These are phyloP conservation scores for Acrocephalus kingi DNA, from an alignment of 2,113 vertebrate species.

Conservation along the genomic window DNA sequence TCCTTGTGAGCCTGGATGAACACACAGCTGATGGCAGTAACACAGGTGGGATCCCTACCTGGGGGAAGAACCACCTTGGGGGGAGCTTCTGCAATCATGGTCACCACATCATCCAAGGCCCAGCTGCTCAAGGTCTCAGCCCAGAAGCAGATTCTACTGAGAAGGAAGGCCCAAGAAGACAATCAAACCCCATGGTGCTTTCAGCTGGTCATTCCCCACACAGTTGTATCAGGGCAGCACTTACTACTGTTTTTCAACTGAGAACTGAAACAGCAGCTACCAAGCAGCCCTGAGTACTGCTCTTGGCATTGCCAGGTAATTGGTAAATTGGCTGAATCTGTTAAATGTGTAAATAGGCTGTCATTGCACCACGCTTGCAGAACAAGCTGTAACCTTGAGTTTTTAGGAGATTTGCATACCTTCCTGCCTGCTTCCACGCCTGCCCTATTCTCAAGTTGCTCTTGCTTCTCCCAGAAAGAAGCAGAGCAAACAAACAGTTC, in stretches of 20 bases:
- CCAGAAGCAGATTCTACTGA: background rate
- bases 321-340: background rate
- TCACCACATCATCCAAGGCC: accelerated
- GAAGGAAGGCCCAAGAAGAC: background rate
- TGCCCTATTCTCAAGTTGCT: accelerated
- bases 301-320: background rate
- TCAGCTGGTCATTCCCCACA: background rate
- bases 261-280: background rate
- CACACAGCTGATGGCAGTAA: background rate
- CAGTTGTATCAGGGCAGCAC: background rate
- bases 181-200: accelerated
- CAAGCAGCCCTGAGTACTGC: background rate
- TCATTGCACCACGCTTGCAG: background rate
- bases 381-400: background rate
- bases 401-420: background rate
- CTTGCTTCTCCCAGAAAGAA: background rate
- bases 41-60: background rate
- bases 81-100: background rate
- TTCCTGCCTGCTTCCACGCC: accelerated
- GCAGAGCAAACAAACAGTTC: background rate
- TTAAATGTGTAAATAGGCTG: background rate
- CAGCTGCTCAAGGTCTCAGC: background rate
- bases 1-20: background rate
- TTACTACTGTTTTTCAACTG: background rate
- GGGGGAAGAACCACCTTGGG: no score